These are phyloP conservation scores for Tolypeutes matacus DNA, from an alignment of 2,797 vertebrate genomes.

Conservation along the genomic window DNA sequence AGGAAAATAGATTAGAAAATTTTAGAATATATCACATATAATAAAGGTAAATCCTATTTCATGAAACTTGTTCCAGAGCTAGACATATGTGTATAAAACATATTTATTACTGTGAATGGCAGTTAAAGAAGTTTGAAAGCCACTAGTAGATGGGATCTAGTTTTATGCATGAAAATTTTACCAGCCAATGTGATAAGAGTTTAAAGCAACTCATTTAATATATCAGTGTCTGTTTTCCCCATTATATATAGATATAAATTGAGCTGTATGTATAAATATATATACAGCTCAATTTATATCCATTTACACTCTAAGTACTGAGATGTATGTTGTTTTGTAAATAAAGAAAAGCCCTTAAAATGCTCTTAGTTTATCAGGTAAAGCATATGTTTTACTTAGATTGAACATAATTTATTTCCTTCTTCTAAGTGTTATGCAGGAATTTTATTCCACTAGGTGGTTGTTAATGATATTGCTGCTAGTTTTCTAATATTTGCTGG, in stretches of 20 bases:
- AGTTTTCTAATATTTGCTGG: background rate
- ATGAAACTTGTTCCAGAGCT: background rate
- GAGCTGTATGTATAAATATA: background rate
- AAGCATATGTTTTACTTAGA: background rate
- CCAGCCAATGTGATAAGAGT: background rate
- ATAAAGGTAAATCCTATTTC: background rate
- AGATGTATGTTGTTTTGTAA: background rate
- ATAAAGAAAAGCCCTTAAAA: background rate
- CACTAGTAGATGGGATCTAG: background rate
- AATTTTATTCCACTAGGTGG: background rate
- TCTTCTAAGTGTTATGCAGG: background rate
- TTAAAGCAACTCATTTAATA: background rate
- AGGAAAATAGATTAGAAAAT: constrained; percentile 26
- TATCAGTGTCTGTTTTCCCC: background rate
- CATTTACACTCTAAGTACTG: background rate
- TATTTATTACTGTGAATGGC: background rate
- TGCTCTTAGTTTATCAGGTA: constrained; percentile 21
- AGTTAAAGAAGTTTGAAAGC: background rate
- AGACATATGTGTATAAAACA: background rate
- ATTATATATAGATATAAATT: background rate
- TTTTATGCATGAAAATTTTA: background rate
- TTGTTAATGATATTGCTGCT: background rate
- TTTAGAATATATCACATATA: background rate
- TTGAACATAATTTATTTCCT: background rate
- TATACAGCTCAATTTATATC: background rate